Evolutionary conservation across 1,140 invertebrate species (phyloP).

Genomic region (Drosophila ambigua): DNA sequence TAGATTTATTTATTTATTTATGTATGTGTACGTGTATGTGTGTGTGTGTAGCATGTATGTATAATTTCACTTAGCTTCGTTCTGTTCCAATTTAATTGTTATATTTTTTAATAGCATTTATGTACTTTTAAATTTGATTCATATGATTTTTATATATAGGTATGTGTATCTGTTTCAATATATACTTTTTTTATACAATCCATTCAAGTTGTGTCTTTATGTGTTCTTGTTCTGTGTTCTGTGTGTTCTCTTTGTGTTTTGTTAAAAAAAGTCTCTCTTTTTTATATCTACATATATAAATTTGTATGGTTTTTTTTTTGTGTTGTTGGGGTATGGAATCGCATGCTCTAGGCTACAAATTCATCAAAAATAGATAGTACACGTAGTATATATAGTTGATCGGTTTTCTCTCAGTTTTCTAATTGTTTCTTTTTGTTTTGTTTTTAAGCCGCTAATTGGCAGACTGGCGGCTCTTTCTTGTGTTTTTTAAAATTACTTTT

Average conservation of each 20-base stretch:
- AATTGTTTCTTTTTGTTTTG: not conserved
- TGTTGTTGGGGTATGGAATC: conserved; percentile 3
- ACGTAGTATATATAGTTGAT: conserved; percentile 15
- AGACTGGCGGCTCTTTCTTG: conserved; percentile 4
- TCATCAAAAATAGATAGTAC: conserved; percentile 1
- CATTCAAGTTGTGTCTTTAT: no score
- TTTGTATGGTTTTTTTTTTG: not conserved
- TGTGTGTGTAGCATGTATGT: not conserved
- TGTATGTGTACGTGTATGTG: not conserved
- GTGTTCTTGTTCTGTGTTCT: not conserved
- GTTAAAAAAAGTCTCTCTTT: no score
- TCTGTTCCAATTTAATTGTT: conserved; percentile 9
- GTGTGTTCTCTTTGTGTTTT: not conserved
- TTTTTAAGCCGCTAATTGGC: conserved; percentile 13
- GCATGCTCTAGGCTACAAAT: conserved; percentile 11
- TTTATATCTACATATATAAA: no score
- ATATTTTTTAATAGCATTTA: not conserved
- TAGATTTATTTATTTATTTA: conserved; percentile 1
- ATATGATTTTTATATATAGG: not conserved
- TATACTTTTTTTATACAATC: no score
- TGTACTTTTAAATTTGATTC: conserved; percentile 8
- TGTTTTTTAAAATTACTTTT: conserved; percentile 16
- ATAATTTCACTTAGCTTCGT: conserved; percentile 19
- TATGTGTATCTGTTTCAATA: not conserved
- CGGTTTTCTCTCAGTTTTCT: not conserved